Conservation (phyloP, 2,888 invertebrate species). For the Cosmia trapezina region DNA sequence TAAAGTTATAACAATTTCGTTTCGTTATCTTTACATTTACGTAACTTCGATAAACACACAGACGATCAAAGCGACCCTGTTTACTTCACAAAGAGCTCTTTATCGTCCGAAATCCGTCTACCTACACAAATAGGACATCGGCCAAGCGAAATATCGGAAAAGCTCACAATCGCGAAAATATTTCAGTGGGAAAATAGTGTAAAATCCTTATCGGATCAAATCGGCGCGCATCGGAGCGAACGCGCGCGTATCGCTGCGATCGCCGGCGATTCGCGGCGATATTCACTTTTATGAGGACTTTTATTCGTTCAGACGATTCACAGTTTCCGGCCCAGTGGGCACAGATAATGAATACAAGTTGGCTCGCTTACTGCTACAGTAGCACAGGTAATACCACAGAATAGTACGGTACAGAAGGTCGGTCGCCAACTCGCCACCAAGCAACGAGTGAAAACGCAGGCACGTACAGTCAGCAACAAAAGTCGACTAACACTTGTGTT, state of each 20-base stretch:
- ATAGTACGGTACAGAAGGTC: background rate
- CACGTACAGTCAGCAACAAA: too few relatives aligned
- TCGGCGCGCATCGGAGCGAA: constrained; percentile 64
- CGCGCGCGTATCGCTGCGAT: constrained; percentile 49
- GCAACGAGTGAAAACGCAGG: background rate
- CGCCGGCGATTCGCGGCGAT: constrained; percentile 63
- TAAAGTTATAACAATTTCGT: background rate
- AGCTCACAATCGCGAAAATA: constrained; percentile 61
- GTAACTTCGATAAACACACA: background rate
- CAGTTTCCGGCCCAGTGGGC: constrained; percentile 61
- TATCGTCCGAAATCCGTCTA: constrained; percentile 45
- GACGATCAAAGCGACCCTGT: constrained; percentile 19
- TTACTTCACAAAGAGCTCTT: constrained; percentile 42
- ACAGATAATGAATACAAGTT: constrained; percentile 65
- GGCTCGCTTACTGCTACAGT: constrained; percentile 43
- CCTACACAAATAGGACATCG: constrained; percentile 49
- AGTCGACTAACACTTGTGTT: too few relatives aligned
- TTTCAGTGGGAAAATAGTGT: constrained; percentile 67
- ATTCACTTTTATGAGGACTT: constrained; percentile 63
- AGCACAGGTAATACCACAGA: background rate
- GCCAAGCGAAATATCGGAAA: constrained; percentile 59
- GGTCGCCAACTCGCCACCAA: too few relatives aligned
- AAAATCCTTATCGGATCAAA: constrained; percentile 70
- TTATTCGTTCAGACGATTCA: constrained; percentile 67
- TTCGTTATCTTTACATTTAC: background rate